phyloP scores from a whole-genome alignment of 2,888 invertebrate genomes.

The Serripes groenlandicus region DNA sequence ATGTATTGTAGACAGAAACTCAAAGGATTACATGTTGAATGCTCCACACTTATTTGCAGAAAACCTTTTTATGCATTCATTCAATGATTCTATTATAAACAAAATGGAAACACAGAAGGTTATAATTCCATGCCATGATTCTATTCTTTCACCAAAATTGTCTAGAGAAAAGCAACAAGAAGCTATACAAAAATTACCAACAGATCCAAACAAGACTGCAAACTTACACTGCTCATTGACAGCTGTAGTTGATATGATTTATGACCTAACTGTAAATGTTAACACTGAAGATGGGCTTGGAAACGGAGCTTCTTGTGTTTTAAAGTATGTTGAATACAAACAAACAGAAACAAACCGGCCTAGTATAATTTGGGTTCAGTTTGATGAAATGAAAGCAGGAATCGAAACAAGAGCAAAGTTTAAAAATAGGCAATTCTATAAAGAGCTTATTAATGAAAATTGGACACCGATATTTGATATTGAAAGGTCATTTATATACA shows the following conservation, averaged over 20 bases:
- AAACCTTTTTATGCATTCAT: conserved; percentile 31
- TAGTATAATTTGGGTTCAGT: conserved; percentile 56
- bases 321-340: conserved; percentile 49
- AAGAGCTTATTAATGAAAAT: conserved; percentile 24
- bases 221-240: conserved; percentile 22
- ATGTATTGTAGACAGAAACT: neutral
- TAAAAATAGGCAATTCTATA: conserved; percentile 37
- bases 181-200: conserved; percentile 25
- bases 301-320: conserved; percentile 51
- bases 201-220: conserved; percentile 17
- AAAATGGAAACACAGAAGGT: conserved; percentile 30
- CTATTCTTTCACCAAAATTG: conserved; percentile 24
- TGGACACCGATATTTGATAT: conserved; percentile 62
- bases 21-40: conserved; percentile 16
- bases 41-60: conserved; percentile 47
- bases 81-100: conserved; percentile 41
- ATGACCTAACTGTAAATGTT: conserved; percentile 56
- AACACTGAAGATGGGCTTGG: conserved; percentile 56
- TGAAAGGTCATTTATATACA: conserved; percentile 51
- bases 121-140: conserved; percentile 32
- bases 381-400: conserved; percentile 45
- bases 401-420: conserved; percentile 34
- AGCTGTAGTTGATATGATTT: conserved; percentile 51
- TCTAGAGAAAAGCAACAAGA: conserved; percentile 32
- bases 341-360: conserved; percentile 37